A percentile compares a stretch with the other conserved stretches of the same genome.
phyloP scores from a whole-genome alignment of 2,797 vertebrate species.

The Thripadectes ignobilis region DNA sequence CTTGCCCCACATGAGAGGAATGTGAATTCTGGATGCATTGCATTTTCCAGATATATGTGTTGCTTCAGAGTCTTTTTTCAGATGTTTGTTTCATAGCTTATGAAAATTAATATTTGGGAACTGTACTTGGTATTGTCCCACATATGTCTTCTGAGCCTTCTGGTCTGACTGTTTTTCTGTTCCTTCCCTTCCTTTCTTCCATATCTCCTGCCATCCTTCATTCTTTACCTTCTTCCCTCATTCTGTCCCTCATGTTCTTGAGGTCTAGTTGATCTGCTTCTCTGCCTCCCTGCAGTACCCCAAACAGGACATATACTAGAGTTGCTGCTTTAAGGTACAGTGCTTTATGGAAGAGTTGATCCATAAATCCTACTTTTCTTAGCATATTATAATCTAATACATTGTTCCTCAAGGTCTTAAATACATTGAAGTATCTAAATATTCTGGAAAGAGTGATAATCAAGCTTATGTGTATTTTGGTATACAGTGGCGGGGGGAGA shows the following conservation, averaged over 20 bases:
- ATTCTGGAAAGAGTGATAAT: neutral
- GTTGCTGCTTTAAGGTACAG: neutral
- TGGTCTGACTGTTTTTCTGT: neutral
- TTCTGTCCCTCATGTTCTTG: neutral
- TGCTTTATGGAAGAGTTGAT: neutral
- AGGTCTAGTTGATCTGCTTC: neutral
- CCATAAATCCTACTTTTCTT: neutral
- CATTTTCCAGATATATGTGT: neutral
- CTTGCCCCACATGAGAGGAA: neutral
- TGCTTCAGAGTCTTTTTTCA: neutral
- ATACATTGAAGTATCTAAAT: neutral
- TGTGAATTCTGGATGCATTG: neutral
- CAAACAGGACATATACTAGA: neutral
- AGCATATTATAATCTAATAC: neutral
- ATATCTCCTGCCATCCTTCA: fast-evolving
- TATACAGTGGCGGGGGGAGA: fast-evolving
- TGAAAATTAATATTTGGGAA: neutral
- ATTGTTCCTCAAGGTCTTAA: neutral
- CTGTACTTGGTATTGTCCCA: neutral
- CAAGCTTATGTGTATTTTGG: neutral
- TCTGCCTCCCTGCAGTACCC: neutral
- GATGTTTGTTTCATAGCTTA: neutral
- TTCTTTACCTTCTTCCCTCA: neutral
- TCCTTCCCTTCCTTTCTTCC: neutral
- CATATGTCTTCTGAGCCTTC: neutral